Evolutionary conservation across 2,113 vertebrate genomes (phyloP), one percentile per base, ranked within the genome.

Genomic region (Steatornis caripensis): DNA sequence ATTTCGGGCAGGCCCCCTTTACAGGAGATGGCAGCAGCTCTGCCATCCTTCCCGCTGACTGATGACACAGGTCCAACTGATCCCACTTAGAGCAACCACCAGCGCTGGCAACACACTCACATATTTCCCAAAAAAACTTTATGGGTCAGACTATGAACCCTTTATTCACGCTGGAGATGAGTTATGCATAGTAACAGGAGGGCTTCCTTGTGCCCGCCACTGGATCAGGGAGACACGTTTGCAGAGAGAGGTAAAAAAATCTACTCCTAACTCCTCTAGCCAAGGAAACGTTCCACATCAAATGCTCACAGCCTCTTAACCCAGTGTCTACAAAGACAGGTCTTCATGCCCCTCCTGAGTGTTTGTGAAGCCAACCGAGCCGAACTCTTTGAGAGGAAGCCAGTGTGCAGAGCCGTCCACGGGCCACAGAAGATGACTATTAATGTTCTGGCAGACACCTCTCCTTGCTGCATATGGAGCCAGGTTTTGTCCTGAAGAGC

Each of bases 1-100:
- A 66, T 80, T 80, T 66, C 2, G 18, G 84, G 53, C 74, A 46
- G 75, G 26, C 12, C n/a, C 43, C 32, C 13, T 84, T 79, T 79
- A 39, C 72, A 69, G 74, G 86, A 93, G 84, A 21, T 22, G 80
- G 89, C 71, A 95, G 89, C 77, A 72, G 89, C 84, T 91, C 84
- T 83, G 43, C 89, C 34, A 7, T 71, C 51, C 62, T 85, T 95
- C 62, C 78, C 0, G 6, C 84, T 84, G 82, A 15, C 54, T 30
- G 77, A 45, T 89, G 89, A 86, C 94, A 89, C 51, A 0, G 34
- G 12, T 84, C 84, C 91, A 86, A 14, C 54, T 13, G 71, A 34
- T 74, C 41, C 85, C 26, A 27, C 58, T 4, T 0, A 23, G 39
- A 82, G 74, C 69, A 72, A 82, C 58, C 69, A 71, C 55, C 64